These are phyloP conservation scores for Bergia puertoricense DNA, from an alignment of 92 coral and sea anemone genomes.

Conservation along the genomic window DNA sequence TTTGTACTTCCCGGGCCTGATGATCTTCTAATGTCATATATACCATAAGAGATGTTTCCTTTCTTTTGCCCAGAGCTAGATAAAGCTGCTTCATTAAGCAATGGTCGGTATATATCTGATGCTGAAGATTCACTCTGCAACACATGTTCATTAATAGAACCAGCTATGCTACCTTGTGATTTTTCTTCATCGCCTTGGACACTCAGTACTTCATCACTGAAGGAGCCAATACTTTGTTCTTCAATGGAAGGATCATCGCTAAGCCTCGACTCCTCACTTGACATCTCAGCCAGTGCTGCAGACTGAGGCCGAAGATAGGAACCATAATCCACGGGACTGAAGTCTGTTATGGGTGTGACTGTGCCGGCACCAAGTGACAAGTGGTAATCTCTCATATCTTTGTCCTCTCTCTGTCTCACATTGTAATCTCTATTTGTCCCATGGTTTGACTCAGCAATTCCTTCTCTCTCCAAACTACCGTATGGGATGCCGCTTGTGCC, in stretches of 20 bases:
- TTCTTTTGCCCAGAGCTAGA: constrained; percentile 32
- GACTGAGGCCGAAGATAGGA: constrained; percentile 25
- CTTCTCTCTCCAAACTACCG: not conserved
- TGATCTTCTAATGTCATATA: constrained; percentile 89
- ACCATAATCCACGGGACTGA: constrained; percentile 32
- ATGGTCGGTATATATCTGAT: constrained; percentile 41
- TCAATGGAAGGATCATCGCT: constrained; percentile 29
- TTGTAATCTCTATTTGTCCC: not conserved
- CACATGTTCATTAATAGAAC: not conserved
- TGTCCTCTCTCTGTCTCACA: constrained; percentile 38
- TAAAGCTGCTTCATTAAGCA: constrained; percentile 2
- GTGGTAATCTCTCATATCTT: constrained; percentile 53
- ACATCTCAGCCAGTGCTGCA: not conserved
- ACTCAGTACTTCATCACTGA: constrained; percentile 20
- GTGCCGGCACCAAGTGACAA: constrained; percentile 67
- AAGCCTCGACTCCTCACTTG: not conserved
- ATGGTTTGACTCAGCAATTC: constrained; percentile 3
- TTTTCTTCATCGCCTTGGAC: constrained; percentile 11
- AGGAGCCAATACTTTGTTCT: constrained; percentile 36
- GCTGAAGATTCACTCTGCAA: constrained; percentile 34
- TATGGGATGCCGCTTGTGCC: constrained; percentile 16
- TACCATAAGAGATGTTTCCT: constrained; percentile 60
- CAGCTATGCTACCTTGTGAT: constrained; percentile 1
- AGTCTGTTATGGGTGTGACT: constrained; percentile 57
- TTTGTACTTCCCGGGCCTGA: constrained; percentile 99